Percentiles rank a stretch among this genome's conserved stretches.
These are phyloP conservation scores for Atherinosoma microstoma DNA, from an alignment of 2,797 vertebrate genomes.

Conservation along the genomic window DNA sequence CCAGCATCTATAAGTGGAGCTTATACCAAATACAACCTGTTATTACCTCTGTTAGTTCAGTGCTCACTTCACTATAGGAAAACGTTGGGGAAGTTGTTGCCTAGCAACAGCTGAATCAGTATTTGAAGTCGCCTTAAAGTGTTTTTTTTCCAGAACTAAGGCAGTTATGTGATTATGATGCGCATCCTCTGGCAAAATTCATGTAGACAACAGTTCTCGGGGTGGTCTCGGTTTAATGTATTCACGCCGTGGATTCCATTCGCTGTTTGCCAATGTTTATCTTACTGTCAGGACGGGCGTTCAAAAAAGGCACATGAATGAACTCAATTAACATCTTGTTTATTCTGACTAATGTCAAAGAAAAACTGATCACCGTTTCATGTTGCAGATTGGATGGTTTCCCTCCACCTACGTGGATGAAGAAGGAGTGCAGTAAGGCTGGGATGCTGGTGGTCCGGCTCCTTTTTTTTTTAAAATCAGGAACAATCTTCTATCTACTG, in stretches of 20 bases:
- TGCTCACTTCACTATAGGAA: conserved; percentile 17
- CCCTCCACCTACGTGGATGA: conserved; percentile 98
- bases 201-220: background rate
- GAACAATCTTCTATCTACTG: conserved; percentile 67
- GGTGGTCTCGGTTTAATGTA: background rate
- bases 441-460: conserved; percentile 35
- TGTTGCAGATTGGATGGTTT: conserved; percentile 96
- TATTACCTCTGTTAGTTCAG: background rate
- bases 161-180: conserved; percentile 26
- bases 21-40: conserved; percentile 7
- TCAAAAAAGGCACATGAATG: background rate
- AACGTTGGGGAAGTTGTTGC: conserved; percentile 45
- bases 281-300: background rate
- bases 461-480: conserved; percentile 65
- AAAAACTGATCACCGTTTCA: conserved; percentile 16
- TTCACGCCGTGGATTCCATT: background rate
- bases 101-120: conserved; percentile 53
- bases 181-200: conserved; percentile 10
- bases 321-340: conserved; percentile 32
- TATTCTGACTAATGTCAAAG: background rate
- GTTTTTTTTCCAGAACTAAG: background rate
- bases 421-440: conserved; percentile 88
- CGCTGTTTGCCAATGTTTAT: background rate
- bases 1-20: background rate
- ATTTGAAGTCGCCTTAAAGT: conserved; percentile 37